Conservation (phyloP, 1,140 invertebrate species). For the Zaprionus nigranus region DNA sequence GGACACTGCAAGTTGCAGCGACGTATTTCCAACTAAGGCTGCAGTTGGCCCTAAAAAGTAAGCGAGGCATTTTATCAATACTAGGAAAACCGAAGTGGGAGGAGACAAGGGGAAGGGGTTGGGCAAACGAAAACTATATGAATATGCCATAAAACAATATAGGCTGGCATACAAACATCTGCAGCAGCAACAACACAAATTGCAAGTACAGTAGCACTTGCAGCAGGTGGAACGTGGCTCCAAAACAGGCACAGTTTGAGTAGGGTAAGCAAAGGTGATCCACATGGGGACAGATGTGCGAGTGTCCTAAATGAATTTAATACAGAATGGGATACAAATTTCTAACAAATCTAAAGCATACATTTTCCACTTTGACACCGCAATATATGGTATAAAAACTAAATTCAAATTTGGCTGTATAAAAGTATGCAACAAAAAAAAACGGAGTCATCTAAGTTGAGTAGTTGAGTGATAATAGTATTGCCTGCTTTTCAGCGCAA, state of each 20-base stretch:
- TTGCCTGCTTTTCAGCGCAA: neutral
- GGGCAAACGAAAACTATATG: slow-evolving; percentile 65
- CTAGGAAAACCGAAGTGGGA: neutral
- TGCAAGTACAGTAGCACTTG: slow-evolving; percentile 40
- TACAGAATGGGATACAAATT: neutral
- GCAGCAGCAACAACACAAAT: slow-evolving; percentile 44
- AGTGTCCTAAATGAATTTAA: neutral
- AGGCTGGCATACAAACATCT: slow-evolving; percentile 63
- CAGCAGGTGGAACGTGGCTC: neutral
- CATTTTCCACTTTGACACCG: no score
- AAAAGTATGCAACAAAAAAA: no score
- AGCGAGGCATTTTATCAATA: slow-evolving; percentile 57
- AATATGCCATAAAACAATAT: slow-evolving; percentile 82
- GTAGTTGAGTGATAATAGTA: neutral
- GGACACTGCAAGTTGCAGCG: slow-evolving; percentile 68
- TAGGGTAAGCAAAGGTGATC: neutral
- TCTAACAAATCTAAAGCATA: neutral
- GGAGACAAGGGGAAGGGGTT: slow-evolving; percentile 2
- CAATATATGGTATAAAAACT: no score
- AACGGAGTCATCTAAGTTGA: no score
- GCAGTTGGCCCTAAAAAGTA: slow-evolving; percentile 66
- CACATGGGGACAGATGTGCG: neutral
- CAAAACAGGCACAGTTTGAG: neutral
- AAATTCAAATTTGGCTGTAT: no score
- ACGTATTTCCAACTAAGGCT: slow-evolving; percentile 60